Conservation (phyloP, 2,888 invertebrate genomes). For the Trachelus tabidus region DNA sequence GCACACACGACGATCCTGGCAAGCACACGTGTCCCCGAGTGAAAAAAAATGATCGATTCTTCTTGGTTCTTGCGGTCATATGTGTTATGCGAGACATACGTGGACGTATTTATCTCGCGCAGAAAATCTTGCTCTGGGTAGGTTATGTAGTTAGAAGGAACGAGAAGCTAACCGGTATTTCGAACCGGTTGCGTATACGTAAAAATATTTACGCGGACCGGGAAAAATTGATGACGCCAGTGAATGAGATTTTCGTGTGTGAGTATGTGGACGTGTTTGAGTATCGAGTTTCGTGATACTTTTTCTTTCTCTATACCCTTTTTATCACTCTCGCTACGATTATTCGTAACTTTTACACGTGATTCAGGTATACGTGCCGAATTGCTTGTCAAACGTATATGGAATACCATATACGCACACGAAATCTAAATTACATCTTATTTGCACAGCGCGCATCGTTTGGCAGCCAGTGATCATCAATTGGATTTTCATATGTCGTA, state of each 20-base stretch:
- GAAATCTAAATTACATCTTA: not conserved
- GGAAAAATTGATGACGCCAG: not conserved
- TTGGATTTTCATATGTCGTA: constrained; percentile 37
- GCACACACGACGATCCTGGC: not conserved
- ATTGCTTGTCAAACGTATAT: not conserved
- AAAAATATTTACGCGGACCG: not conserved
- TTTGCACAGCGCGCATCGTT: not conserved
- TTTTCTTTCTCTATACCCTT: not conserved
- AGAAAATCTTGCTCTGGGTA: not conserved
- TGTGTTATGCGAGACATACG: not conserved
- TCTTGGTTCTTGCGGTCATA: not conserved
- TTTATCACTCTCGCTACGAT: not conserved
- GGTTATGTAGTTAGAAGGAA: not conserved
- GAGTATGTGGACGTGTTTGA: not conserved
- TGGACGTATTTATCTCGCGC: not conserved
- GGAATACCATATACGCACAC: not conserved
- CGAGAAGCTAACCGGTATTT: not conserved
- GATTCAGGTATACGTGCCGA: not conserved
- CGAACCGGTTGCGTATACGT: not conserved
- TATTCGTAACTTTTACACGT: not conserved
- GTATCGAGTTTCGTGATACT: not conserved
- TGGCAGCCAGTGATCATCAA: constrained; percentile 25
- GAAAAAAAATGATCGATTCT: not conserved
- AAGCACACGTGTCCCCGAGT: not conserved
- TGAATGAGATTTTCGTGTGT: not conserved